These are phyloP conservation scores for Prolemur simus DNA, from an alignment of 2,113 vertebrate species.

Conservation along the genomic window DNA sequence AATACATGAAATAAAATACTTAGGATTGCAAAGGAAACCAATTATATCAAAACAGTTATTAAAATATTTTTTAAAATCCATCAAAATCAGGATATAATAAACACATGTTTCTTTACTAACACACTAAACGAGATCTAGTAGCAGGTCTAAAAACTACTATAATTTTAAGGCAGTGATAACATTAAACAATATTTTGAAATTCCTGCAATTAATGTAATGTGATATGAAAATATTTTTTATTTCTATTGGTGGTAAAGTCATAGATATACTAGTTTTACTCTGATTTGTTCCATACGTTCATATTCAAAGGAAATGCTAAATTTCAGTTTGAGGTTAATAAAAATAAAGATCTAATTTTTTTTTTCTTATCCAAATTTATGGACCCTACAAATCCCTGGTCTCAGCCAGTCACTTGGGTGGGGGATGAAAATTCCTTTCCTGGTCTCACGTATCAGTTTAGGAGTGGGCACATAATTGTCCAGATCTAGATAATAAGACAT, in stretches of 20 bases:
- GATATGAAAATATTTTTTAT: neutral
- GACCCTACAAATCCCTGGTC: neutral
- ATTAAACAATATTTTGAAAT: neutral
- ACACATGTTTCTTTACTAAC: neutral
- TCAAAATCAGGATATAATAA: neutral
- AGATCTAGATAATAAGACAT: neutral
- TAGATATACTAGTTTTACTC: neutral
- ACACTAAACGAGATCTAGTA: neutral
- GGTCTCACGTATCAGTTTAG: neutral
- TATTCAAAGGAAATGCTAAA: conserved; percentile 30
- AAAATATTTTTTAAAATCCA: neutral
- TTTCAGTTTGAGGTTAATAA: conserved; percentile 32
- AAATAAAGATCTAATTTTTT: neutral
- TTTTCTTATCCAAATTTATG: neutral
- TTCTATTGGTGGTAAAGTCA: neutral
- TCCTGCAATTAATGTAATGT: neutral
- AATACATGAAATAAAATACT: conserved; percentile 2
- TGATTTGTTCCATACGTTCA: conserved; percentile 5
- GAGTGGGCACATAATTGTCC: neutral
- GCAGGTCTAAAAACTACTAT: neutral
- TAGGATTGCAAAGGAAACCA: neutral
- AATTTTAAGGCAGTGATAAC: neutral
- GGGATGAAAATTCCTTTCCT: neutral
- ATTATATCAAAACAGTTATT: neutral
- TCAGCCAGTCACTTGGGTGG: neutral